phyloP scores from a whole-genome alignment of 2,888 invertebrate species.

The Allophyes oxyacanthae region DNA sequence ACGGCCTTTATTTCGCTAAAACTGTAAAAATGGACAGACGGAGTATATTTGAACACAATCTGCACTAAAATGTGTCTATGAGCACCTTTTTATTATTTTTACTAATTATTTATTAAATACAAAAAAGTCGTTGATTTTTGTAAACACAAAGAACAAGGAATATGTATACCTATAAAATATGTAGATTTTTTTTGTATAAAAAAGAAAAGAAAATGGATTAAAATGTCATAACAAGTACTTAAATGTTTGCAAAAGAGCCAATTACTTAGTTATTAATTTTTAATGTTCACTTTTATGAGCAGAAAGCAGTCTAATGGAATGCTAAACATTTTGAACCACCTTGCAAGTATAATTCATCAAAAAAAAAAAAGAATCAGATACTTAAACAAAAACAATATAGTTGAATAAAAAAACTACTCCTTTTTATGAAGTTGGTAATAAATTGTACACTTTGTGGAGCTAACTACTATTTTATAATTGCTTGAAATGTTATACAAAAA shows the following conservation, averaged over 20 bases:
- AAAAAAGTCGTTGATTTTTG: constrained; percentile 48
- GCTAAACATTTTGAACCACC: no score
- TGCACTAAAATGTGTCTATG: constrained; percentile 24
- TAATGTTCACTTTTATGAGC: no score
- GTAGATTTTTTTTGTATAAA: constrained; percentile 7
- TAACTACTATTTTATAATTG: no score
- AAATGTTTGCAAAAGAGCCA: constrained; percentile 20
- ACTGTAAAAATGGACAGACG: constrained; percentile 53
- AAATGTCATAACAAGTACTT: constrained; percentile 41
- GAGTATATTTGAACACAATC: constrained; percentile 42
- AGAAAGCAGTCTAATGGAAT: no score
- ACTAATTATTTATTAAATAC: constrained; percentile 41
- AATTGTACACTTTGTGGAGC: no score
- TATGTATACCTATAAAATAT: constrained; percentile 29
- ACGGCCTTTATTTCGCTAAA: constrained; percentile 54
- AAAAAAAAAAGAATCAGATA: no score
- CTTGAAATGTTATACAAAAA: no score
- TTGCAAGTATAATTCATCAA: no score
- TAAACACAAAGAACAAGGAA: constrained; percentile 45
- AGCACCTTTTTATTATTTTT: constrained; percentile 41
- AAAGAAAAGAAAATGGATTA: constrained; percentile 11
- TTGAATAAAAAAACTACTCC: no score
- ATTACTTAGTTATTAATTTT: no score
- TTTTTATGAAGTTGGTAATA: no score
- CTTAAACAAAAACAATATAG: no score